Percentiles rank a stretch among this genome's conserved stretches.
Evolutionary conservation across 2,888 invertebrate genomes (phyloP).

Genomic region (Lasioglossum lativentre): DNA sequence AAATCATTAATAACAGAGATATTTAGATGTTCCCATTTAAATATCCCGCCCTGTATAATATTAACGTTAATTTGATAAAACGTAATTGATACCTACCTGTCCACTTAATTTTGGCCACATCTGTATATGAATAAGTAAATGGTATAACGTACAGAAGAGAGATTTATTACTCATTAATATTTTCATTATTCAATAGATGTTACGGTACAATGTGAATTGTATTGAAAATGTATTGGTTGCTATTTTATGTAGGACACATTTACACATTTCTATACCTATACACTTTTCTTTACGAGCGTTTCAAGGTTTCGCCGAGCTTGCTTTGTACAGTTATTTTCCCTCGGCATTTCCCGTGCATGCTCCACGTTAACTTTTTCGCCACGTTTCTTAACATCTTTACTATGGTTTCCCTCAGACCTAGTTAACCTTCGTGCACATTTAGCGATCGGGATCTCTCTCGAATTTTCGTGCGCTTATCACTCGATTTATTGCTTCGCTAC

Average conservation of each 20-base stretch:
- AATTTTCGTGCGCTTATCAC: background rate
- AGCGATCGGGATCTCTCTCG: background rate
- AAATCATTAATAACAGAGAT: background rate
- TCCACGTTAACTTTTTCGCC: background rate
- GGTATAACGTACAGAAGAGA: background rate
- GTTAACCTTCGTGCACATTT: background rate
- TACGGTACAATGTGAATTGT: background rate
- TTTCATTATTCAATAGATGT: background rate
- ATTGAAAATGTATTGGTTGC: background rate
- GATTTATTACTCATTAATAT: background rate
- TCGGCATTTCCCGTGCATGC: background rate
- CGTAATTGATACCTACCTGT: background rate
- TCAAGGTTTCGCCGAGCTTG: background rate
- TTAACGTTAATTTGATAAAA: background rate
- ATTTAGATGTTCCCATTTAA: background rate
- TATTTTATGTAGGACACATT: background rate
- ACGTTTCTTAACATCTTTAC: slow-evolving; percentile 3
- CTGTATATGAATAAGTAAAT: background rate
- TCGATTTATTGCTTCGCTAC: background rate
- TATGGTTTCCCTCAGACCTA: background rate
- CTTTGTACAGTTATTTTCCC: background rate
- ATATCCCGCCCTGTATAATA: background rate
- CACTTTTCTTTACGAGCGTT: background rate
- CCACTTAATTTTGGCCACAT: background rate
- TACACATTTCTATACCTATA: background rate